Base-by-base conservation (phyloP, 2,888 invertebrate species). In the Sinotaia quadrata region DNA sequence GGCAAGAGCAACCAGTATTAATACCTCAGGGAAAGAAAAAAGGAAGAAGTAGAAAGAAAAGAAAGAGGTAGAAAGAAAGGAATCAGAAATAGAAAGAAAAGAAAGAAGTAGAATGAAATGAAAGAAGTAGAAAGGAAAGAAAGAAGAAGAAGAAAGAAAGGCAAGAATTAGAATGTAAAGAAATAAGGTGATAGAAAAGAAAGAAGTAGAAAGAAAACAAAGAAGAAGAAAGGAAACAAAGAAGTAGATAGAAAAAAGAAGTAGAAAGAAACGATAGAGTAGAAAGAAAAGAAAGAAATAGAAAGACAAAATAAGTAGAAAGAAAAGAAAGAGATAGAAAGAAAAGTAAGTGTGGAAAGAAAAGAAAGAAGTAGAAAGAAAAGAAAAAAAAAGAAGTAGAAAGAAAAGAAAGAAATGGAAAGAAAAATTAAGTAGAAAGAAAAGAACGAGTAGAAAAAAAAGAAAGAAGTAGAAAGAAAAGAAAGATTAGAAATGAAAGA, bases 381-480 rank as follows among this genome's bases (percentile, higher is more conserved):
- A 10, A 58, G 27, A 52, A 52, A 66, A 60, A 72, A 61, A 61
- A 65, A 65, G 56, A 51, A 61, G 58, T 70, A 66, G 61, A 62
- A 58, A 60, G 44, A 58, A 69, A 41, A 65, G 31, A 65, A 21
- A 56, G 44, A 29, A 18, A 51, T 12, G 18, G 4, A 21, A 24
- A 47, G 41, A 66, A 33, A 31, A 27, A 52, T 31, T 41, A 52
- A 71, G 69, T 27, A 66, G 60, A 63, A 62, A 66, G 61, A 69
- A 65, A 60, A 59, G 68, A 59, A 62, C 67, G 52, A 49, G 34
- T 34, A 15, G 12, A 37, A 52, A 29, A 52, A 29, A 52, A 27
- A 51, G 49, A 27, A 18, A 60, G 31, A 47, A 44, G 59, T 51
- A 71, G 62, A 59, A 61, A 56, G 52, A 54, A 54, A 61, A 69